Percentiles rank a stretch among this genome's conserved stretches.
phyloP scores from a whole-genome alignment of 2,888 invertebrate genomes.

The Hydriomena furcata region DNA sequence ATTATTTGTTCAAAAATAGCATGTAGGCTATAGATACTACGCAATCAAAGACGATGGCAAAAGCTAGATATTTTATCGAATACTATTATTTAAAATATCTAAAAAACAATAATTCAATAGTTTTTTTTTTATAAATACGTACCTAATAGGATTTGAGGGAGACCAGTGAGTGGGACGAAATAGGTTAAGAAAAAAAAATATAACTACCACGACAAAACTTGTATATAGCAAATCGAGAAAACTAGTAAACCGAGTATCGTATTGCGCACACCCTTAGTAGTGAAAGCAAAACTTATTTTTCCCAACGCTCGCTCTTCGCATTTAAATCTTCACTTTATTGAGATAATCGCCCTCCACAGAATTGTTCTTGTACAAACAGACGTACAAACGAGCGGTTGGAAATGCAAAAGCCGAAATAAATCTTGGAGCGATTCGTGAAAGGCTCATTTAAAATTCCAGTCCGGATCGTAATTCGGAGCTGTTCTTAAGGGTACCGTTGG shows the following conservation, averaged over 20 bases:
- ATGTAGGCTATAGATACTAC: too few species aligned
- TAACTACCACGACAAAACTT: too few species aligned
- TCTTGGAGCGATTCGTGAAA: constrained; percentile 54
- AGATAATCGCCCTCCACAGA: constrained; percentile 56
- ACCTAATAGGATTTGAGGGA: too few species aligned
- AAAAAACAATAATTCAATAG: too few species aligned
- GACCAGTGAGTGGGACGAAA: too few species aligned
- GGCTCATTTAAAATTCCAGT: constrained; percentile 68
- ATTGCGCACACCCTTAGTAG: neutral
- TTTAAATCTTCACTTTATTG: constrained; percentile 51
- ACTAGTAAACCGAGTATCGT: neutral
- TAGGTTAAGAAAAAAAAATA: too few species aligned
- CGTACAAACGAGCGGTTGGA: constrained; percentile 48
- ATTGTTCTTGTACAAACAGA: constrained; percentile 42
- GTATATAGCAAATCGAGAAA: too few species aligned
- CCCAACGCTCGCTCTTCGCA: constrained; percentile 22
- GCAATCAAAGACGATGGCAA: too few species aligned
- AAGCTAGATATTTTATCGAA: too few species aligned
- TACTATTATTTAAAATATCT: too few species aligned
- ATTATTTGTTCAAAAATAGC: too few species aligned
- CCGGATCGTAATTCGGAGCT: constrained; percentile 48
- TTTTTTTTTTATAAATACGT: too few species aligned
- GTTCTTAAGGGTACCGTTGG: constrained; percentile 31
- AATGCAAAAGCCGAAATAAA: constrained; percentile 75
- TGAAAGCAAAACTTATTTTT: constrained; percentile 3